Percentiles rank a stretch among this genome's conserved stretches.
Evolutionary conservation across 2,888 invertebrate genomes (phyloP).

Genomic region (Rhingia campestris): DNA sequence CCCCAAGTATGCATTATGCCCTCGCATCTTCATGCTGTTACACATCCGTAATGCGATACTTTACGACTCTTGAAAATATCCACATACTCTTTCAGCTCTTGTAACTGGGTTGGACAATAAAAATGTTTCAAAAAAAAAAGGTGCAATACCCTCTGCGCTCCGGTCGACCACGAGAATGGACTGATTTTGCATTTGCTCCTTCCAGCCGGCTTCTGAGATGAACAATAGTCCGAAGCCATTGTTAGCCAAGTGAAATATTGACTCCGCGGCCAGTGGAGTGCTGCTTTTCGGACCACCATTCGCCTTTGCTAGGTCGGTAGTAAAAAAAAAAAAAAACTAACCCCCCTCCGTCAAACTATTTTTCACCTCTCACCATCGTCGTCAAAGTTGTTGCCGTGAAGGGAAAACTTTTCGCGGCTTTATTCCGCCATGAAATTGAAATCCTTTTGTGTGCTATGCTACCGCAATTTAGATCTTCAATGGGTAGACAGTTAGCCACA

Average conservation of each 20-base stretch:
- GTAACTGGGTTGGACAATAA: conserved; percentile 60
- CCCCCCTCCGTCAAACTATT: conserved; percentile 44
- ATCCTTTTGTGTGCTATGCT: conserved; percentile 70
- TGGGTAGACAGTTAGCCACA: conserved; percentile 60
- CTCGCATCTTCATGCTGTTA: conserved; percentile 73
- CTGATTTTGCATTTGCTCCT: conserved; percentile 28
- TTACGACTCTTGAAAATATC: conserved; percentile 66
- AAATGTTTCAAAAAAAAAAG: conserved; percentile 24
- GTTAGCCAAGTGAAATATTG: conserved; percentile 70
- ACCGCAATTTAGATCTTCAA: conserved; percentile 70
- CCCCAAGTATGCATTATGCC: conserved; percentile 66
- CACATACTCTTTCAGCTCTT: conserved; percentile 53
- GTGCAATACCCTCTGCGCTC: conserved; percentile 20
- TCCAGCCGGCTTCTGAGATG: conserved; percentile 22
- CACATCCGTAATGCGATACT: conserved; percentile 75
- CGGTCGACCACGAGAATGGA: conserved; percentile 1
- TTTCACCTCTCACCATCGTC: conserved; percentile 25
- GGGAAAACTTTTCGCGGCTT: conserved; percentile 57
- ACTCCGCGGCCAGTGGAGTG: conserved; percentile 61
- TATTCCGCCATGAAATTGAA: conserved; percentile 68
- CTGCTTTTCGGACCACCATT: conserved; percentile 42
- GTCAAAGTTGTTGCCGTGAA: conserved; percentile 22
- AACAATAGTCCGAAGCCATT: conserved; percentile 62
- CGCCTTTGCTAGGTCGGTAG: conserved; percentile 43
- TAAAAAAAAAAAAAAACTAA: background rate